Base-by-base conservation (phyloP, 2,797 vertebrate species). In the Molossus molossus region DNA sequence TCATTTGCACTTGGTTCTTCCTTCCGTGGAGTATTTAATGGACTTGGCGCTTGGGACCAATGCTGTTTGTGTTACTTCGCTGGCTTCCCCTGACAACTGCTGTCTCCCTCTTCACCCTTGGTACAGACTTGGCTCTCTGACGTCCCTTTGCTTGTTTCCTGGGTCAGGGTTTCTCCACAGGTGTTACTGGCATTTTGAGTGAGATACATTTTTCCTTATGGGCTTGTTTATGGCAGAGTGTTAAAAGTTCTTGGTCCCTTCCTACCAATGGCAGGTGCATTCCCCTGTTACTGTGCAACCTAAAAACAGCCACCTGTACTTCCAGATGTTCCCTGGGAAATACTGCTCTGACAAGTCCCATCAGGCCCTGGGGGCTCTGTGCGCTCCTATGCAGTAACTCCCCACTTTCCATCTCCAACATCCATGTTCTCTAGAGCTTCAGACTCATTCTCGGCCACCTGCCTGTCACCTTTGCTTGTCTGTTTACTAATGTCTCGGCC, bases 291-390 rank as follows among this genome's bases (percentile, higher is more conserved):
- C 21, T 37, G 73, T 27, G 60, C 29, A 57, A 29, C 55, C 53
- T 17, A 11, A 13, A 2, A 37, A 5, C 0, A 4, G 33, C 17
- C 9, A 3, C 53, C 21, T 20, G n/a, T 58, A 1, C 69, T 27
- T 69, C 53, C 21, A 20, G 14, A 5, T 29, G 13, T 33, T 33
- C 45, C 69, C 13, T 27, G 12, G 45, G 55, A 45, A 70, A 50
- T 33, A 15, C 64, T 17, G 37, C 20, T 17, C 15, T 7, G 1
- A 17, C 69, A 40, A 23, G 58, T 9, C 33, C 70, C 5, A 1
- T n/a, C 21, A 37, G 60, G 55, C 21, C 58, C 33, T 20, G n/a
- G 14, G 10, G 23, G 6, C 45, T 64, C 8, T 3, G 0, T 40
- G 3, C n/a, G 15, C 25, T 29, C 27, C 1, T 27, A n/a, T 62